A percentile compares a stretch with the other conserved stretches of the same genome.
phyloP scores from a whole-genome alignment of 1,140 invertebrate species.

The Platyscapa corneri region DNA sequence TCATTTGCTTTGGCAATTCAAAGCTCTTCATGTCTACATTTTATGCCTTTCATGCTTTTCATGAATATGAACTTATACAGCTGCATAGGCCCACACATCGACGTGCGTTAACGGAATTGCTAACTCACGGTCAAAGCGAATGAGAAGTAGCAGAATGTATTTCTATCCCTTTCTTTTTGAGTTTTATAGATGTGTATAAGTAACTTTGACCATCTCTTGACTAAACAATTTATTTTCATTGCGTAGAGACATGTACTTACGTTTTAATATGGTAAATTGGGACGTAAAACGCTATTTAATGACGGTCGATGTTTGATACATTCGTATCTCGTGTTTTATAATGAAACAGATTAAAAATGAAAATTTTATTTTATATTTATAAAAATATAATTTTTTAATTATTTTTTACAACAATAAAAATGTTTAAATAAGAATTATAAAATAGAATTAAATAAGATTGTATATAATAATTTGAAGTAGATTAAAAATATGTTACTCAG shows the following conservation, averaged over 20 bases:
- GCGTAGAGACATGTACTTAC: neutral
- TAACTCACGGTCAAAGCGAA: conserved; percentile 23
- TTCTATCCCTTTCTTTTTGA: neutral
- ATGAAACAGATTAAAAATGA: neutral
- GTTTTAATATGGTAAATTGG: conserved; percentile 34
- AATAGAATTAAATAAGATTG: too few species aligned
- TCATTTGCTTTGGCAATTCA: neutral
- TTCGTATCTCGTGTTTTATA: neutral
- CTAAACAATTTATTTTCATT: conserved; percentile 44
- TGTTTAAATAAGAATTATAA: too few species aligned
- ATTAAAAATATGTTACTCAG: too few species aligned
- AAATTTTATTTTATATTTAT: too few species aligned
- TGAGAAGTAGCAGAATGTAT: conserved; percentile 3
- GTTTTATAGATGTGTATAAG: conserved; percentile 28
- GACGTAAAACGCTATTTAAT: conserved; percentile 32
- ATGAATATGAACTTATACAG: too few species aligned
- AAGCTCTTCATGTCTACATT: neutral
- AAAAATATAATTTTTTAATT: too few species aligned
- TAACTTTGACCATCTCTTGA: conserved; percentile 22
- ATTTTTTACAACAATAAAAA: too few species aligned
- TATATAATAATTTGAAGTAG: too few species aligned
- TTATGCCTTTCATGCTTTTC: neutral
- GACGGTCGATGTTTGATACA: conserved; percentile 22
- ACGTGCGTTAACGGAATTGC: neutral
- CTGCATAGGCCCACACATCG: too few species aligned